These are phyloP conservation scores for Micoletzkya japonica DNA, from an alignment of 2,888 invertebrate genomes.

Conservation along the genomic window DNA sequence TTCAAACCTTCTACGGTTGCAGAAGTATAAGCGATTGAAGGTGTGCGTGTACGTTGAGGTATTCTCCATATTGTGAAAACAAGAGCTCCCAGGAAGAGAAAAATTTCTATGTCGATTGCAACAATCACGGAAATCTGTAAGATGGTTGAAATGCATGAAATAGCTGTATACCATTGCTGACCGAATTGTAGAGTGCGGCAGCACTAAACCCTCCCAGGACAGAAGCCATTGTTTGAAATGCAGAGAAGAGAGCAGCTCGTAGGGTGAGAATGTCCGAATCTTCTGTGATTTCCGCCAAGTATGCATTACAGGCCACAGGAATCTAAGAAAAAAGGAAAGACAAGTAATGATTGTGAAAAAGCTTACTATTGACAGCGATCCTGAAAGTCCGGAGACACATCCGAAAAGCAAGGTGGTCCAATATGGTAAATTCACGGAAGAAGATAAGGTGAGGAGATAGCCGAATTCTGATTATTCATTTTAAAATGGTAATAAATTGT, in stretches of 20 bases:
- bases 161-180: not conserved
- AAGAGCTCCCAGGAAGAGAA: slow-evolving; percentile 42
- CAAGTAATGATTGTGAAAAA: not conserved
- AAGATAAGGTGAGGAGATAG: slow-evolving; percentile 42
- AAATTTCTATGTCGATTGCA: slow-evolving; percentile 43
- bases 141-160: not conserved
- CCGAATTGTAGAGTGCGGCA: slow-evolving; percentile 29
- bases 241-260: slow-evolving; percentile 41
- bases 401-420: slow-evolving; percentile 38
- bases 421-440: slow-evolving; percentile 39
- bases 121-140: slow-evolving; percentile 37
- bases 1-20: no score
- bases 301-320: slow-evolving; percentile 50
- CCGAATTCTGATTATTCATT: slow-evolving; percentile 34
- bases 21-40: not conserved
- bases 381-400: slow-evolving; percentile 35
- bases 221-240: slow-evolving; percentile 37
- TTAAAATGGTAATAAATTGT: not conserved
- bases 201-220: slow-evolving; percentile 45
- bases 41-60: slow-evolving; percentile 32
- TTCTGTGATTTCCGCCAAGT: slow-evolving; percentile 47
- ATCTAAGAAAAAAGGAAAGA: slow-evolving; percentile 29
- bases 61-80: slow-evolving; percentile 42
- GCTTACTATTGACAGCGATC: slow-evolving; percentile 35
- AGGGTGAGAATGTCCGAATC: slow-evolving; percentile 35